These are phyloP conservation scores for Drosophila glabriapex DNA, from an alignment of 2,888 invertebrate species.

Conservation along the genomic window DNA sequence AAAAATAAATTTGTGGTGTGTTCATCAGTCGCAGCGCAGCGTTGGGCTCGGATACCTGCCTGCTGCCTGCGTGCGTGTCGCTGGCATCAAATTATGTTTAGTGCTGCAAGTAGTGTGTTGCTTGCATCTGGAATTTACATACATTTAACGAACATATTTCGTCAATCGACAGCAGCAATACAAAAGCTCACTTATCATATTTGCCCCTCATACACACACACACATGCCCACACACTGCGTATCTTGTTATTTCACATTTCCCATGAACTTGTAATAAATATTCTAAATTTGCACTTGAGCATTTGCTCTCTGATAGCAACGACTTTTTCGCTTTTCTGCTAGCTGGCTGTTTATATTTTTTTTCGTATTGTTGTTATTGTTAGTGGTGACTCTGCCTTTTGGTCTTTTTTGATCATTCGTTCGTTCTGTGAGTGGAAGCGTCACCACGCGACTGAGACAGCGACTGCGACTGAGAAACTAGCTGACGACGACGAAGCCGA, in stretches of 20 bases:
- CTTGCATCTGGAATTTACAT: conserved; percentile 28
- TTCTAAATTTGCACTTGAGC: conserved; percentile 72
- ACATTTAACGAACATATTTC: conserved; percentile 57
- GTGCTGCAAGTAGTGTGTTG: conserved; percentile 36
- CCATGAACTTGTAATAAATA: conserved; percentile 76
- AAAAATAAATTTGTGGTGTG: conserved; percentile 50
- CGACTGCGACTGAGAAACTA: conserved; percentile 41
- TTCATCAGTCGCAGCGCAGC: conserved; percentile 64
- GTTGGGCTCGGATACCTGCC: conserved; percentile 48
- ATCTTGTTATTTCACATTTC: conserved; percentile 56
- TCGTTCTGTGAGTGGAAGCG: conserved; percentile 34
- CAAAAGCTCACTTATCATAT: conserved; percentile 65
- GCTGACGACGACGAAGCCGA: conserved; percentile 50
- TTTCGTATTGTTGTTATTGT: conserved; percentile 38
- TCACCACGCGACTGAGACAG: conserved; percentile 54
- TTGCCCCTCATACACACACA: conserved; percentile 24
- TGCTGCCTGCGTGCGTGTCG: conserved; percentile 52
- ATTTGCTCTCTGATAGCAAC: conserved; percentile 40
- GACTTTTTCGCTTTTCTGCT: conserved; percentile 26
- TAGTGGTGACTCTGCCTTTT: conserved; percentile 45
- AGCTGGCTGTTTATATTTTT: conserved; percentile 18
- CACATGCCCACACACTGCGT: conserved; percentile 17
- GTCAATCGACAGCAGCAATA: conserved; percentile 46
- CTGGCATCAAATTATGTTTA: conserved; percentile 37
- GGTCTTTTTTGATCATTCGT: conserved; percentile 6